Evolutionary conservation across 2,888 invertebrate species (phyloP), one percentile per base, ranked within the genome.

Genomic region (Noctua fimbriata): DNA sequence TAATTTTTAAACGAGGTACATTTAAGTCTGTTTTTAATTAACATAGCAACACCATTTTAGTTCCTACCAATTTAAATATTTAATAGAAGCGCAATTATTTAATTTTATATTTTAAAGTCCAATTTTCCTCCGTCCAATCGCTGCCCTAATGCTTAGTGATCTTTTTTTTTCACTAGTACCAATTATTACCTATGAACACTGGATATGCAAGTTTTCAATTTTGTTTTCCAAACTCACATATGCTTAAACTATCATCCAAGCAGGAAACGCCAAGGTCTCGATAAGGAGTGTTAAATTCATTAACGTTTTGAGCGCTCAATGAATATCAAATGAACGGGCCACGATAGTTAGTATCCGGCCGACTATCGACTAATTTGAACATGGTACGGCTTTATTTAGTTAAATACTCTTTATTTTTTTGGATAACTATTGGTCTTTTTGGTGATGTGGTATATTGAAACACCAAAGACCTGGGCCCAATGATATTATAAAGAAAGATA

Each of bases 211-310:
- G 18, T n/a, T 36, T 44, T 18, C 6, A n/a, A 36, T 21, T 14
- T 73, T n/a, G 1, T 21, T 24, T 21, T 18, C 2, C 24, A 63
- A 47, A 73, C 41, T 5, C 21, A 63, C 36, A 32, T 32, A 16
- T 66, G 69, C 18, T 76, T 49, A 47, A 69, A 52, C 24, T 24
- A 60, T 60, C 52, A 76, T 41, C 28, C 63, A 73, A 41, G 14
- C 70, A 69, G 82, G 80, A 85, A 82, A 76, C 63, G 21, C 32
- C 70, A 66, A 81, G 72, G 73, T 47, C 55, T 12, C 24, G 77
- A 88, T 88, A 81, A 85, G 58, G 55, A 77, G 16, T 83, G 72
- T 58, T 74, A 49, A 81, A 86, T 79, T 81, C 78, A 86, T 85
- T 78, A 87, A 41, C 28, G 60, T 65, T 52, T 72, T 66, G 67